A percentile compares a stretch with the other conserved stretches of the same genome.
phyloP scores from a whole-genome alignment of 2,888 invertebrate species.

The Lepas anatifera region DNA sequence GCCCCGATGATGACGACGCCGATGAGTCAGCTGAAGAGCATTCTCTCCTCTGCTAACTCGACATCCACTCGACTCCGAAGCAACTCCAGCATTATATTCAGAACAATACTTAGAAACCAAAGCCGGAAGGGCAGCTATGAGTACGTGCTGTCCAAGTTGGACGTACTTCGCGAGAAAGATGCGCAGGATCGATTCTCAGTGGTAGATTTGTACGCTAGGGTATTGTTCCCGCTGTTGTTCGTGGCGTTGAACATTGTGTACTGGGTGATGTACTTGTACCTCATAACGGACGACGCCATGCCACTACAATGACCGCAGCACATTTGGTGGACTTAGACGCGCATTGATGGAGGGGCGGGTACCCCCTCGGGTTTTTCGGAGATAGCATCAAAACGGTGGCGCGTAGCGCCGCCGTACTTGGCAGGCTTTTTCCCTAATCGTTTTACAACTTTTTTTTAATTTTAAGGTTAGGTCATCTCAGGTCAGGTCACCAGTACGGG shows the following conservation, averaged over 20 bases:
- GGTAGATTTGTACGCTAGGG: constrained; percentile 23
- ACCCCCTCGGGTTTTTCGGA: too few species aligned
- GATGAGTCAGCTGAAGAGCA: constrained; percentile 20
- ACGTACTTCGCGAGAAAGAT: constrained; percentile 23
- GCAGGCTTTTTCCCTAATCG: too few species aligned
- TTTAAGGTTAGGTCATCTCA: too few species aligned
- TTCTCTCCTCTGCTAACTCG: neutral
- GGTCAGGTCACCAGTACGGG: too few species aligned
- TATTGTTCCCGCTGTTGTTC: constrained; percentile 23
- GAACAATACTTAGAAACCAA: constrained; percentile 6
- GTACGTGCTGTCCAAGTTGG: constrained; percentile 23
- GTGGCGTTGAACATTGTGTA: constrained; percentile 21
- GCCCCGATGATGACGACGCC: neutral
- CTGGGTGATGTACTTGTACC: constrained; percentile 24
- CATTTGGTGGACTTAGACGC: too few species aligned
- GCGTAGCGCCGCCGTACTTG: too few species aligned
- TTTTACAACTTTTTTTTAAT: too few species aligned
- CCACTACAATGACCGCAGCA: too few species aligned
- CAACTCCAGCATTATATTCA: constrained; percentile 17
- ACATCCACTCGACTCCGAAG: constrained; percentile 15
- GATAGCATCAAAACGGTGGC: too few species aligned
- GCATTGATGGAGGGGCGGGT: too few species aligned
- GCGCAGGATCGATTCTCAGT: constrained; percentile 23
- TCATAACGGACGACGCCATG: constrained; percentile 22
- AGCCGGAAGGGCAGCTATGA: neutral